These are phyloP conservation scores for Chouioia cunea DNA, from an alignment of 2,888 invertebrate species.

Conservation along the genomic window DNA sequence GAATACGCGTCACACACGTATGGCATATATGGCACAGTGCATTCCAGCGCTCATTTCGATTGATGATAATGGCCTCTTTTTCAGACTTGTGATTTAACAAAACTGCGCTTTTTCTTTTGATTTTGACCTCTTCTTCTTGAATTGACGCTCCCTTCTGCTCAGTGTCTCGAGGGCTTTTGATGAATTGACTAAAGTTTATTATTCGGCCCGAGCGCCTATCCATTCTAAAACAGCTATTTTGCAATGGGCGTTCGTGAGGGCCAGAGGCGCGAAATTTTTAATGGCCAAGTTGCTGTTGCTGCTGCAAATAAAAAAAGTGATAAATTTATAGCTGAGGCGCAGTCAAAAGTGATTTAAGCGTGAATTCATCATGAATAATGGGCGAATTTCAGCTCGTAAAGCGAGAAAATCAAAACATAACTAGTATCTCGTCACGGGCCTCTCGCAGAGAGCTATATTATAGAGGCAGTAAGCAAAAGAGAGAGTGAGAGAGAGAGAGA, in stretches of 20 bases:
- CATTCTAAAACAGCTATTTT: too few relatives aligned
- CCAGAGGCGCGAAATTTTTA: too few relatives aligned
- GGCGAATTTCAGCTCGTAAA: constrained; percentile 3
- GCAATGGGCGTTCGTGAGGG: too few relatives aligned
- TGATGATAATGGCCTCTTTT: constrained; percentile 21
- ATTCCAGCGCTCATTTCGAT: constrained; percentile 26
- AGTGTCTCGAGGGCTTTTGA: not conserved
- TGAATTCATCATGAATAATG: constrained; percentile 15
- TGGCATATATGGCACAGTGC: too few relatives aligned
- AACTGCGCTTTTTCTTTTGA: not conserved
- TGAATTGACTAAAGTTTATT: too few relatives aligned
- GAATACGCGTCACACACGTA: not conserved
- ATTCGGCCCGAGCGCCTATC: too few relatives aligned
- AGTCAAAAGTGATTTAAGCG: constrained; percentile 37
- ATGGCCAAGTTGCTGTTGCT: not conserved
- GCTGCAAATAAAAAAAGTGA: not conserved
- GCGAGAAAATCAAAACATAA: constrained; percentile 21
- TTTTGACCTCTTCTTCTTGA: too few relatives aligned
- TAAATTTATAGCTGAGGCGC: constrained; percentile 8
- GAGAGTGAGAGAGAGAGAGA: not conserved
- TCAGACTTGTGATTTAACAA: constrained; percentile 13
- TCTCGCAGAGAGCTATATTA: too few relatives aligned
- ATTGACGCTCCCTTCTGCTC: not conserved
- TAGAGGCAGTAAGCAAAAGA: too few relatives aligned
- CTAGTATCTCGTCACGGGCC: constrained; percentile 6